phyloP scores from a whole-genome alignment of 2,888 invertebrate genomes.

The Thera obeliscata region DNA sequence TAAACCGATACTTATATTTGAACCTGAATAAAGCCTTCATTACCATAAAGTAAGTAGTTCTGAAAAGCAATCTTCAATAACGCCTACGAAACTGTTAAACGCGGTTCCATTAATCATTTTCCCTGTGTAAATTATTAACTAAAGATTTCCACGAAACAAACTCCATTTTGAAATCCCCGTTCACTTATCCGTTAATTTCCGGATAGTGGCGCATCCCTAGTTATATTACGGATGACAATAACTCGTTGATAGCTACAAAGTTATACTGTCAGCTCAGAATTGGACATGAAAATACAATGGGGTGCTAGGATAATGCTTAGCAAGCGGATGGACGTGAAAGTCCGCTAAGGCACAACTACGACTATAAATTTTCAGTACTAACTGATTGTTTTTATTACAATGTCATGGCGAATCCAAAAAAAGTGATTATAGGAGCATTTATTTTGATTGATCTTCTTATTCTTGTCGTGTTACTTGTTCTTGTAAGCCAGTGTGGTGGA shows the following conservation, averaged over 20 bases:
- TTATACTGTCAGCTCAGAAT: conserved; percentile 36
- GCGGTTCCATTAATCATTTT: conserved; percentile 18
- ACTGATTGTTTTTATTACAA: too few relatives aligned
- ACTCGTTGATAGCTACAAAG: conserved; percentile 41
- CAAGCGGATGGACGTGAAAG: conserved; percentile 4
- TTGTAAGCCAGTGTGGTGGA: too few relatives aligned
- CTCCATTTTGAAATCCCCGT: conserved; percentile 21
- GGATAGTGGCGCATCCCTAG: conserved; percentile 23
- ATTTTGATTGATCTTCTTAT: too few relatives aligned
- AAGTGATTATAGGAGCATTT: too few relatives aligned
- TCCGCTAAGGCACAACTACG: conserved; percentile 3
- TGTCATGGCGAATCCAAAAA: too few relatives aligned
- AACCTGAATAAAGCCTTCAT: not conserved
- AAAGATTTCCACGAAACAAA: conserved; percentile 23
- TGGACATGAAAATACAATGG: conserved; percentile 39
- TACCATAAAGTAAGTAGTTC: conserved; percentile 12
- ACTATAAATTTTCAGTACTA: not conserved
- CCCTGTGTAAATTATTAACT: conserved; percentile 25
- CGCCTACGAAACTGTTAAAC: conserved; percentile 8
- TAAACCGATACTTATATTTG: not conserved
- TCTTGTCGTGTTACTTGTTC: too few relatives aligned
- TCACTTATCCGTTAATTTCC: conserved; percentile 34
- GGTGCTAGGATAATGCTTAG: not conserved
- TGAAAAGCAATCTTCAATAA: conserved; percentile 9
- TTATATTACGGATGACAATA: conserved; percentile 32